Evolutionary conservation across 2,888 invertebrate genomes (phyloP).

Genomic region (Clunio marinus): DNA sequence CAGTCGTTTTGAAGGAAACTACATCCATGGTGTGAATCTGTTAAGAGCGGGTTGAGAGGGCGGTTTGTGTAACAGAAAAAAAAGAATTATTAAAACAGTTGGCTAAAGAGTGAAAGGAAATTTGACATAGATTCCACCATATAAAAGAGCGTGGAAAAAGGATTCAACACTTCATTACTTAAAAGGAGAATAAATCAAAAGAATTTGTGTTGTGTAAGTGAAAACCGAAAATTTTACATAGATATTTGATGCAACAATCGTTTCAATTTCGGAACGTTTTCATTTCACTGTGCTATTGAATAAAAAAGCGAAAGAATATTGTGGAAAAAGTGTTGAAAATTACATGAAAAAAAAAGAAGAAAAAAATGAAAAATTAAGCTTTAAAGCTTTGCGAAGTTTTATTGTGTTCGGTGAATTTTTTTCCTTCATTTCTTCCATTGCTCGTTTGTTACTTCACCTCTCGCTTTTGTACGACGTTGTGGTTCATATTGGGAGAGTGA

Average conservation of each 20-base stretch:
- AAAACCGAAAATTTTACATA: neutral
- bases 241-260: neutral
- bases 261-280: neutral
- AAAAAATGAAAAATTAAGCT: neutral
- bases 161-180: neutral
- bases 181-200: neutral
- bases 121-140: slow-evolving; percentile 15
- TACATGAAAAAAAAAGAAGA: too few species aligned
- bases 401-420: neutral
- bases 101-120: neutral
- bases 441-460: neutral
- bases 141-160: neutral
- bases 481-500: slow-evolving; percentile 16
- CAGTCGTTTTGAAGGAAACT: neutral
- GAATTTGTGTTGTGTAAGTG: neutral
- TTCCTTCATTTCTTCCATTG: neutral
- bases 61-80: neutral
- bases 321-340: too few species aligned
- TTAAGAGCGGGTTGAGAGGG: neutral
- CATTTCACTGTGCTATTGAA: too few species aligned
- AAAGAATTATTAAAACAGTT: neutral
- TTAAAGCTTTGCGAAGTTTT: neutral
- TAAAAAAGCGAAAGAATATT: too few species aligned
- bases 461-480: neutral
- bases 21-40: neutral